These are phyloP conservation scores for Crocuta crocuta DNA, from an alignment of 2,113 vertebrate genomes.

Conservation along the genomic window DNA sequence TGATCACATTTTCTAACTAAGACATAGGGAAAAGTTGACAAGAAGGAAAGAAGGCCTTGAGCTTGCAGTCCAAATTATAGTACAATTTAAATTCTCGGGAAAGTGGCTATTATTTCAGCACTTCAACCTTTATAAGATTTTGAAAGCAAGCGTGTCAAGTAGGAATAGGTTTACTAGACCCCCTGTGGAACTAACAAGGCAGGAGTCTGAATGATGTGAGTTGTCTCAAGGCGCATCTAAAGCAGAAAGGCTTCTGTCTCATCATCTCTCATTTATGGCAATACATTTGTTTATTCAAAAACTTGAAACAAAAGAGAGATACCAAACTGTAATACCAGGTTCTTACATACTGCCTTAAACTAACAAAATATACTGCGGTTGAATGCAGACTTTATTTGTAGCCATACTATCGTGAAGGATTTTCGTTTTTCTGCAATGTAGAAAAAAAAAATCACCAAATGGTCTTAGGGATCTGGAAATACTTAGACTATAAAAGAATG, in stretches of 20 bases:
- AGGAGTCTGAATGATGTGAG: not conserved
- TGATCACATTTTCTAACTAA: not conserved
- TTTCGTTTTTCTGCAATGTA: conserved; percentile 15
- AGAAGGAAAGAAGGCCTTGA: not conserved
- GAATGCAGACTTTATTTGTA: not conserved
- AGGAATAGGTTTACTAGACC: not conserved
- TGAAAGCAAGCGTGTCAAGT: not conserved
- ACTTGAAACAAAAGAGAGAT: conserved; percentile 3
- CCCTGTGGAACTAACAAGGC: not conserved
- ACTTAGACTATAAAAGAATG: conserved; percentile 21
- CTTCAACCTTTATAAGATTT: conserved; percentile 1
- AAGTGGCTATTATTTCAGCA: not conserved
- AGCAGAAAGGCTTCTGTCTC: not conserved
- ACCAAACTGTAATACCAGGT: not conserved
- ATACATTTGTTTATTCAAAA: not conserved
- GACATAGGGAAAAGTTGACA: not conserved
- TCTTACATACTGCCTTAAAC: not conserved
- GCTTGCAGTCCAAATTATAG: not conserved
- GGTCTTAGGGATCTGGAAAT: conserved; percentile 48
- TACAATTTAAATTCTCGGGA: not conserved
- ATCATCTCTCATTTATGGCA: not conserved
- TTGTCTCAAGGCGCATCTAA: not conserved
- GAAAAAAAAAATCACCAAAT: conserved; percentile 16
- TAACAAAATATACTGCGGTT: not conserved
- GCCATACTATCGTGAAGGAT: not conserved